Evolutionary conservation across 2,113 vertebrate genomes (phyloP).

Genomic region (Crypturellus undulatus): DNA sequence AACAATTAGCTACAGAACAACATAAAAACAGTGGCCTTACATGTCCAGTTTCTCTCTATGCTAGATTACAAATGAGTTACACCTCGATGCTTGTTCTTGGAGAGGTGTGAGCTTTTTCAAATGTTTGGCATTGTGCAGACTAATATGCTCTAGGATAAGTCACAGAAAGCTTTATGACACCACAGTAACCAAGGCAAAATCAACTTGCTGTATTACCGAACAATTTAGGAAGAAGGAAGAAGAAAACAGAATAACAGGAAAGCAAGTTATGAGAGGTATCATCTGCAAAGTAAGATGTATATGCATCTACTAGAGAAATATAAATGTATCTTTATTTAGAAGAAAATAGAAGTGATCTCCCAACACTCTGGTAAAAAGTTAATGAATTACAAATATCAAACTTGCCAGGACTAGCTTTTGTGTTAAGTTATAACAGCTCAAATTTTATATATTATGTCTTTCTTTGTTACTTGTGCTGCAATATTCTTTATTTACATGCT

Average conservation of each 20-base stretch:
- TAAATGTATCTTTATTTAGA: neutral
- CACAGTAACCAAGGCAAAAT: neutral
- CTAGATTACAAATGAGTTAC: neutral
- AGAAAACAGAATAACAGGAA: neutral
- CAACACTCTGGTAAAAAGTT: neutral
- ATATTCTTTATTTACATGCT: neutral
- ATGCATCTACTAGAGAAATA: neutral
- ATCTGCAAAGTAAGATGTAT: neutral
- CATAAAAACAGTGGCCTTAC: neutral
- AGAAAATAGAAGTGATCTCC: neutral
- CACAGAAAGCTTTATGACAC: neutral
- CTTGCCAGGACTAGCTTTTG: neutral
- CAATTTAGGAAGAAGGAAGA: neutral
- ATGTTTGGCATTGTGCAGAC: neutral
- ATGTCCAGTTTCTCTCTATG: fast-evolving
- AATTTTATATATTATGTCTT: neutral
- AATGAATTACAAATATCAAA: neutral
- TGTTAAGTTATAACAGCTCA: neutral
- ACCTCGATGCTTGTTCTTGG: neutral
- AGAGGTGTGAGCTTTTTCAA: neutral
- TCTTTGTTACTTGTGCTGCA: neutral
- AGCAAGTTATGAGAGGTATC: neutral
- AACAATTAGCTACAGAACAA: neutral
- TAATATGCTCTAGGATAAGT: neutral
- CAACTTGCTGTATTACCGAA: neutral